phyloP scores from a whole-genome alignment of 2,888 invertebrate genomes.

The Podotricha telesiphe region DNA sequence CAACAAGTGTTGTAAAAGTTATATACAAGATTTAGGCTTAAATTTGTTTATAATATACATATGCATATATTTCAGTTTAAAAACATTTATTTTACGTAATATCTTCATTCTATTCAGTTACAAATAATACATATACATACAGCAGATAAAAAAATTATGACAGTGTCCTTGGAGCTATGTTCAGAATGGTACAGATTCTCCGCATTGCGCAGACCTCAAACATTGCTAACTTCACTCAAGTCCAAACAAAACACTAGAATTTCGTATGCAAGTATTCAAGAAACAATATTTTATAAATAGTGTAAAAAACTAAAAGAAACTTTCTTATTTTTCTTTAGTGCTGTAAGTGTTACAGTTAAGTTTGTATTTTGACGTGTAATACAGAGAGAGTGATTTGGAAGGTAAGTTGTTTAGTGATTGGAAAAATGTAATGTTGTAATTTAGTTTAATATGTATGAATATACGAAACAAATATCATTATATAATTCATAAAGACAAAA shows the following conservation, averaged over 20 bases:
- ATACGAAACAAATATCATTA: no score
- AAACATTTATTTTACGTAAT: no score
- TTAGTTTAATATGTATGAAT: no score
- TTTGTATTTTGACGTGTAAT: background rate
- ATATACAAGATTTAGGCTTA: background rate
- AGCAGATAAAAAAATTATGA: slow-evolving; percentile 17
- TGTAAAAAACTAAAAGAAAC: background rate
- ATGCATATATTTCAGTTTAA: no score
- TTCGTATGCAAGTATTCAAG: slow-evolving; percentile 31
- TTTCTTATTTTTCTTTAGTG: background rate
- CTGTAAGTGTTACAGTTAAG: background rate
- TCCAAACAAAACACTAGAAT: slow-evolving; percentile 47
- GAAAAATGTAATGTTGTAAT: background rate
- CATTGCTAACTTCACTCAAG: slow-evolving; percentile 46
- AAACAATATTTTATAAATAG: slow-evolving; percentile 17
- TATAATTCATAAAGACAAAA: no score
- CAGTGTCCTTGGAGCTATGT: slow-evolving; percentile 48
- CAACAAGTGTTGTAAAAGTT: background rate
- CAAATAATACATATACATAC: no score
- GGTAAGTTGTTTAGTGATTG: background rate
- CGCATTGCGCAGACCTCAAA: slow-evolving; percentile 49
- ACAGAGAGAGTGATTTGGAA: background rate
- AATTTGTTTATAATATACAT: background rate
- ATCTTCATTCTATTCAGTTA: no score
- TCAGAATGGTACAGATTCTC: slow-evolving; percentile 54